Percentiles rank a stretch among this genome's conserved stretches.
phyloP scores from a whole-genome alignment of 2,888 invertebrate genomes.

The Nemotelus nigrinus region DNA sequence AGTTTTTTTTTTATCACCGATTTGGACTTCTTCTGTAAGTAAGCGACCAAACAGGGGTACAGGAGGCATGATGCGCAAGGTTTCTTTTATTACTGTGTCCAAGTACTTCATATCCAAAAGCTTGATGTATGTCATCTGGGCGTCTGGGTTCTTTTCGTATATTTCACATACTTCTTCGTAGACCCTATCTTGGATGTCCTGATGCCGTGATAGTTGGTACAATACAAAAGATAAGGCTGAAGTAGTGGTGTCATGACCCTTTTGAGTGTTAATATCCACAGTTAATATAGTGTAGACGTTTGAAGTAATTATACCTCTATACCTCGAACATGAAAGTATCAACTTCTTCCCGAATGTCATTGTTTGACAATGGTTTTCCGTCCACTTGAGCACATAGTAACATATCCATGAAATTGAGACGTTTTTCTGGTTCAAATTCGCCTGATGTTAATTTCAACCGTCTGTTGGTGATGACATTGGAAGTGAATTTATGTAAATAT shows the following conservation, averaged over 20 bases:
- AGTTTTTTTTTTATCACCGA: slow-evolving; percentile 65
- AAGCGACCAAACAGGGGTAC: slow-evolving; percentile 73
- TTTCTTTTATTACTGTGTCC: slow-evolving; percentile 76
- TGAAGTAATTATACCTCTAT: not conserved
- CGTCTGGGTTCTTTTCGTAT: slow-evolving; percentile 63
- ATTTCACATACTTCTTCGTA: slow-evolving; percentile 66
- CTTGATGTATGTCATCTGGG: slow-evolving; percentile 68
- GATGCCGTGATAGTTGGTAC: slow-evolving; percentile 61
- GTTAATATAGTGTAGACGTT: not conserved
- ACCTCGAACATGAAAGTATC: slow-evolving; percentile 35
- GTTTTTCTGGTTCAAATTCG: not conserved
- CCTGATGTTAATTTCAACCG: not conserved
- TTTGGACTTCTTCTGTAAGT: slow-evolving; percentile 67
- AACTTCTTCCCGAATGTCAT: slow-evolving; percentile 38
- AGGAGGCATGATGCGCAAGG: slow-evolving; percentile 73
- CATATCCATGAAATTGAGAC: slow-evolving; percentile 20
- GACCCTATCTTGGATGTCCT: slow-evolving; percentile 64
- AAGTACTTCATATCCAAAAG: slow-evolving; percentile 73
- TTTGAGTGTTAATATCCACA: slow-evolving; percentile 11
- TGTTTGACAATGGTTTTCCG: slow-evolving; percentile 18
- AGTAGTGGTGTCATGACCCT: slow-evolving; percentile 63
- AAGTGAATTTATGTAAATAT: slow-evolving; percentile 14
- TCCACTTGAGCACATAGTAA: not conserved
- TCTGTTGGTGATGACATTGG: slow-evolving; percentile 9
- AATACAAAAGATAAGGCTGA: slow-evolving; percentile 65